These are phyloP conservation scores for Porites rus DNA, from an alignment of 92 coral and sea anemone species.

Conservation along the genomic window DNA sequence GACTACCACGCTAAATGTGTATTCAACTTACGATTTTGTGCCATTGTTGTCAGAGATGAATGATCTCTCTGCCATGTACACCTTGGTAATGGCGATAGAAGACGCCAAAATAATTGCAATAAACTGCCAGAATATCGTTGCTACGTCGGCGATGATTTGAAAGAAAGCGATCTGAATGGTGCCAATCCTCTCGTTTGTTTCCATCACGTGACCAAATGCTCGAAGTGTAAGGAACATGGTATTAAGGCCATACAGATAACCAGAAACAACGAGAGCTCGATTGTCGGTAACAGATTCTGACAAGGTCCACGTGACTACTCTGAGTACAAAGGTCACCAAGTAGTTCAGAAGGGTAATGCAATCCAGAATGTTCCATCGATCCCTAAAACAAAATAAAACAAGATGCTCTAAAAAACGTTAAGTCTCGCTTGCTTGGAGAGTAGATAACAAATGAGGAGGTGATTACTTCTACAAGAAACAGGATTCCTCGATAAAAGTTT, in stretches of 20 bases:
- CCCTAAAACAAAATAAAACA: slow-evolving; percentile 24
- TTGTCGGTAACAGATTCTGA: slow-evolving; percentile 32
- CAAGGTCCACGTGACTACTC: slow-evolving; percentile 35
- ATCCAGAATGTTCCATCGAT: slow-evolving; percentile 70
- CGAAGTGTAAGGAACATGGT: slow-evolving; percentile 66
- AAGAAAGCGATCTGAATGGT: slow-evolving; percentile 67
- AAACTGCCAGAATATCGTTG: slow-evolving; percentile 61
- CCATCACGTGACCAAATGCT: slow-evolving; percentile 71
- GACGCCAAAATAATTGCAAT: slow-evolving; percentile 57
- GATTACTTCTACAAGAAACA: no score
- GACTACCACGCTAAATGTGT: no score
- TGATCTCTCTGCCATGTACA: slow-evolving; percentile 43
- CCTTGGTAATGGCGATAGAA: slow-evolving; percentile 72
- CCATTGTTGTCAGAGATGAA: background rate
- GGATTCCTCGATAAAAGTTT: no score
- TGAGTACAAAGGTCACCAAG: slow-evolving; percentile 13
- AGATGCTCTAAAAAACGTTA: no score
- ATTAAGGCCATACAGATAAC: slow-evolving; percentile 67
- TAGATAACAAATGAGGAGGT: no score
- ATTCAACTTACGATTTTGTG: background rate
- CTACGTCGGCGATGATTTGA: slow-evolving; percentile 31
- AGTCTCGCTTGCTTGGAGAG: no score
- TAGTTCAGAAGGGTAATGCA: slow-evolving; percentile 40
- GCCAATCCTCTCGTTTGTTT: slow-evolving; percentile 31
- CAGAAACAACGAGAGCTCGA: slow-evolving; percentile 45